These are phyloP conservation scores for Abramis brama DNA, from an alignment of 2,113 vertebrate species.

Conservation along the genomic window DNA sequence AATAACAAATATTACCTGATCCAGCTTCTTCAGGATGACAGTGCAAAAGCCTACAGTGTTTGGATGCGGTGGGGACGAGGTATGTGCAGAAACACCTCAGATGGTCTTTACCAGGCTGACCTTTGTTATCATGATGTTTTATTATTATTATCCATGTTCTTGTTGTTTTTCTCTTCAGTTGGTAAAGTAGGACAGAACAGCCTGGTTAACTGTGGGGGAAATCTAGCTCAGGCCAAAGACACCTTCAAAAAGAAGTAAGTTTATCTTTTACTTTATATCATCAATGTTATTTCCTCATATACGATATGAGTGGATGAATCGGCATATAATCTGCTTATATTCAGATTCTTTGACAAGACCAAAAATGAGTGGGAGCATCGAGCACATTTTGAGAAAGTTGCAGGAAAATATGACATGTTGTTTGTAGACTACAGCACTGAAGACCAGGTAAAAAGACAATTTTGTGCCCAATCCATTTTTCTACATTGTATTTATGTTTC, in stretches of 20 bases:
- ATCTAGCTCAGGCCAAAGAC: constrained; percentile 85
- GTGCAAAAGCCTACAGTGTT: constrained; percentile 79
- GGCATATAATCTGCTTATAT: not conserved
- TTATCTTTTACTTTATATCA: constrained; percentile 8
- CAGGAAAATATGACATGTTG: constrained; percentile 88
- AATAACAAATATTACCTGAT: constrained; percentile 94
- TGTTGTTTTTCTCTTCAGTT: constrained; percentile 71
- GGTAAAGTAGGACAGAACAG: constrained; percentile 85
- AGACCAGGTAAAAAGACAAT: constrained; percentile 61
- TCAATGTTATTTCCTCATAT: not conserved
- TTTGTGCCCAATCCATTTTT: not conserved
- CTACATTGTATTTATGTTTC: not conserved
- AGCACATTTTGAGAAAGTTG: constrained; percentile 80
- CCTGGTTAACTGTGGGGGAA: constrained; percentile 75
- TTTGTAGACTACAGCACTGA: constrained; percentile 81
- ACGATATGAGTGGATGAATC: not conserved
- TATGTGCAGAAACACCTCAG: constrained; percentile 48
- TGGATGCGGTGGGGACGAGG: constrained; percentile 93
- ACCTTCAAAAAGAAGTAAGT: constrained; percentile 86
- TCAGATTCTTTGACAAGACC: constrained; percentile 89
- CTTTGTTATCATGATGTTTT: not conserved
- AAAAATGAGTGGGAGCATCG: constrained; percentile 86
- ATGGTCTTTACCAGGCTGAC: not conserved
- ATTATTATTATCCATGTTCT: not conserved
- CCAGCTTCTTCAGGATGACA: constrained; percentile 86